Base-by-base conservation (phyloP, 2,888 invertebrate genomes). In the Athripsodes cinereus region DNA sequence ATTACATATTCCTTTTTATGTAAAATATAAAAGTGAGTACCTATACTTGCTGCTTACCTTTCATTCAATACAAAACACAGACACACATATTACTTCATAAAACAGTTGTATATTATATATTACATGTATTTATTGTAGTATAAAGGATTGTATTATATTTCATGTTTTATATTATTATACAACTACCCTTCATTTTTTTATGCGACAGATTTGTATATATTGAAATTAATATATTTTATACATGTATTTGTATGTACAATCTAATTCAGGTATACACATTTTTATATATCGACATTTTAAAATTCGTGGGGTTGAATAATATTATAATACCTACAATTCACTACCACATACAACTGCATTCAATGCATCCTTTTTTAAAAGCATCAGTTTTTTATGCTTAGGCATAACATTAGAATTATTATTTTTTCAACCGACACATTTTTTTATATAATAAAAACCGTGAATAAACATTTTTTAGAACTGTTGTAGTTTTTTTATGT, bases 341-440 rank as follows among this genome's bases (percentile, higher is more conserved):
- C 40, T 31, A 40, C 40, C 16, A 40, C 11, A 6, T 6, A n/a
- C 26, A 6, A 26, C 26, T 16, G 3, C 16, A 40, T 60, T 56
- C 60, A 47, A 60, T 60, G 53, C 60, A 60, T 60, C 60, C 60
- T 60, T 60, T 60, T 50, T 55, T 53, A 48, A 53, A 55, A 56
- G 52, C 59, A 40, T 13, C 40, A 22, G 35, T 57, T 50, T 58
- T 58, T 57, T 54, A 49, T 16, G 40, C 13, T n/a, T n/a, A n/a
- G n/a, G n/a, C n/a, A n/a, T n/a, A n/a, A n/a, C n/a, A 26, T 26
- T 26, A 26, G 10, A 26, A 26, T 26, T 26, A 26, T 26, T 40
- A 40, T 40, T 40, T 40, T 40, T 52, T 47, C 50, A 56, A 55
- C 55, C 59, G 59, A 35, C 50, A 16, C 26, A 20, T 26, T 56